phyloP scores from a whole-genome alignment of 2,888 invertebrate genomes.

The Ferdinandea cuprea region DNA sequence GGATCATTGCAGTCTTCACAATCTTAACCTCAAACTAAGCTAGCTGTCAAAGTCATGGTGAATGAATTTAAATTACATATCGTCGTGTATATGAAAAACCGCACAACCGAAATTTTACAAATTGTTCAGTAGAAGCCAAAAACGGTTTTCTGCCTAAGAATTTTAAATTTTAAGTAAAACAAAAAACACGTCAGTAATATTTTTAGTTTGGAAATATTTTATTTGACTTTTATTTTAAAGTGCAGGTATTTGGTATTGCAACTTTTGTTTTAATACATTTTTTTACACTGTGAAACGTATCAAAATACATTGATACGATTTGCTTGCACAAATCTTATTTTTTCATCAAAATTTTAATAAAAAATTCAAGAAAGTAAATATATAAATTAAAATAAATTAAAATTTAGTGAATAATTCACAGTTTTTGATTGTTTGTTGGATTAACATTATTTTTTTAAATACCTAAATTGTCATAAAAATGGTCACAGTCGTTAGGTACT shows the following conservation, averaged over 20 bases:
- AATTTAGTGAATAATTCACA: too few relatives aligned
- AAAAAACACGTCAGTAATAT: background rate
- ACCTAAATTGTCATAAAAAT: background rate
- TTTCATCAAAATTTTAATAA: too few relatives aligned
- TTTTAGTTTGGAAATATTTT: background rate
- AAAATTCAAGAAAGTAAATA: too few relatives aligned
- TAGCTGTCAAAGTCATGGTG: too few relatives aligned
- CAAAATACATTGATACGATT: too few relatives aligned
- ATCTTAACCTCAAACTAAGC: too few relatives aligned
- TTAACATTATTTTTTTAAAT: background rate
- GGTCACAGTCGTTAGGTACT: background rate
- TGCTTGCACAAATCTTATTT: background rate
- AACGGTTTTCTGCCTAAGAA: too few relatives aligned
- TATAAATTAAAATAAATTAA: too few relatives aligned
- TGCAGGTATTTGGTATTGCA: background rate
- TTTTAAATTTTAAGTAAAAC: background rate
- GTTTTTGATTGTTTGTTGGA: too few relatives aligned
- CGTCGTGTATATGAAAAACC: background rate
- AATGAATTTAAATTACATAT: too few relatives aligned
- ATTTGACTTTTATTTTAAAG: background rate
- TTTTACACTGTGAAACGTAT: background rate
- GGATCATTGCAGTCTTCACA: too few relatives aligned
- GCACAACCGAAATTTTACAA: background rate
- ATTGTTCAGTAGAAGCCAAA: too few relatives aligned
- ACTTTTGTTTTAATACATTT: background rate